These are phyloP conservation scores for Diorhabda elongata DNA, from an alignment of 1,140 invertebrate genomes.

Conservation along the genomic window DNA sequence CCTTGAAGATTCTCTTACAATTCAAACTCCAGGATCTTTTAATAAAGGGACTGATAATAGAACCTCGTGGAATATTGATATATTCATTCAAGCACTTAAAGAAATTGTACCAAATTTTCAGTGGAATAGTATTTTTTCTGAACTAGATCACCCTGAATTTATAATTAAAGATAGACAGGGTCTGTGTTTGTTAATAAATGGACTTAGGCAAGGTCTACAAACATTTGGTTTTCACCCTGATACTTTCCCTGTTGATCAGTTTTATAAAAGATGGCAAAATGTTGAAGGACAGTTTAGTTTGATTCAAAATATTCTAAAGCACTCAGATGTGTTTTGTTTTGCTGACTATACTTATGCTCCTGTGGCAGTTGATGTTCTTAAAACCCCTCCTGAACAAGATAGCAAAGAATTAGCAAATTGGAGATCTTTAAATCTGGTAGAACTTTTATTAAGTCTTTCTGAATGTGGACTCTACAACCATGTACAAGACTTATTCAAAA, in stretches of 20 bases:
- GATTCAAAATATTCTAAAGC: slow-evolving; percentile 79
- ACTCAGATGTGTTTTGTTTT: slow-evolving; percentile 92
- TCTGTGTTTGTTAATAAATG: slow-evolving; percentile 74
- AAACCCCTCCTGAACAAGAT: slow-evolving; percentile 86
- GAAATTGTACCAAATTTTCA: slow-evolving; percentile 80
- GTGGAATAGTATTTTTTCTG: slow-evolving; percentile 89
- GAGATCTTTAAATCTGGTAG: slow-evolving; percentile 88
- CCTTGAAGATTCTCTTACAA: slow-evolving; percentile 59
- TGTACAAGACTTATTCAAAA: slow-evolving; percentile 88
- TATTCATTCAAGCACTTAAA: slow-evolving; percentile 86
- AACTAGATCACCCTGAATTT: slow-evolving; percentile 89
- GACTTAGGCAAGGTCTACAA: slow-evolving; percentile 73
- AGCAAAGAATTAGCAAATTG: slow-evolving; percentile 89
- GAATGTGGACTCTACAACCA: slow-evolving; percentile 77
- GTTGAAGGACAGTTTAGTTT: slow-evolving; percentile 88
- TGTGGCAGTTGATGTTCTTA: slow-evolving; percentile 82
- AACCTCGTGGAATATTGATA: slow-evolving; percentile 87
- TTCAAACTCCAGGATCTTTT: slow-evolving; percentile 53
- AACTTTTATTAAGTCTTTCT: slow-evolving; percentile 79
- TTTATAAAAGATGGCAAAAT: slow-evolving; percentile 84
- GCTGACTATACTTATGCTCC: slow-evolving; percentile 84
- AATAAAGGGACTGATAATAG: slow-evolving; percentile 43
- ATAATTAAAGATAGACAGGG: slow-evolving; percentile 81
- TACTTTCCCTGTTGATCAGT: slow-evolving; percentile 81
- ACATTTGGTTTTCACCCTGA: slow-evolving; percentile 66